These are phyloP conservation scores for Verasper variegatus DNA, from an alignment of 2,113 vertebrate genomes.

Conservation along the genomic window DNA sequence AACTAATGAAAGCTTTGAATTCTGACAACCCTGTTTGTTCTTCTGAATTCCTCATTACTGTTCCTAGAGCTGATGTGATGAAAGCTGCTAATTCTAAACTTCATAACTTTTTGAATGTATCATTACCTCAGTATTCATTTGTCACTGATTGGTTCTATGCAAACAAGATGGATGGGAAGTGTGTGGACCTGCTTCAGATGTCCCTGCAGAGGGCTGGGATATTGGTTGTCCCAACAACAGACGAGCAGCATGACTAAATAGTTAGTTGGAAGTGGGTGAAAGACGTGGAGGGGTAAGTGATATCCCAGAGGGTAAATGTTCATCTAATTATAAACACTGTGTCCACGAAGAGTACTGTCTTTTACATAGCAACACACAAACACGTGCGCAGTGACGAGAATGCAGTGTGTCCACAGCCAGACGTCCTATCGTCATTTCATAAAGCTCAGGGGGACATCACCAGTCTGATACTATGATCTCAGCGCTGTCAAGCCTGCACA, in stretches of 20 bases:
- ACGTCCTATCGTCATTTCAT: neutral
- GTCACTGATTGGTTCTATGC: neutral
- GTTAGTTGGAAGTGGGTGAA: constrained; percentile 32
- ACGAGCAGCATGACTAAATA: constrained; percentile 49
- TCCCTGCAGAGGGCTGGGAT: constrained; percentile 3
- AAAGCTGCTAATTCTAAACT: neutral
- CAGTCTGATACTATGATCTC: neutral
- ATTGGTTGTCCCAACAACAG: constrained; percentile 49
- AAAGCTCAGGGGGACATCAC: constrained; percentile 17
- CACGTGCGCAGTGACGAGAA: neutral
- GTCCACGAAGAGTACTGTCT: constrained; percentile 1
- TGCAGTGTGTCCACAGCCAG: neutral
- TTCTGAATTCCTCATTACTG: neutral
- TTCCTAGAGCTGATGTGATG: neutral
- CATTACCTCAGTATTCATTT: neutral
- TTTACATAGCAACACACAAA: constrained; percentile 16
- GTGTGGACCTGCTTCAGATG: neutral
- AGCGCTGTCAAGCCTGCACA: neutral
- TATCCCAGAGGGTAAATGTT: constrained; percentile 43
- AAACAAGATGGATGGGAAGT: neutral
- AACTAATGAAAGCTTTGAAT: neutral
- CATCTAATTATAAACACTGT: constrained; percentile 40
- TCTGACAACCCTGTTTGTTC: neutral
- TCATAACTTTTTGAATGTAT: accelerated
- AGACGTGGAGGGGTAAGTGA: constrained; percentile 40